phyloP scores from a whole-genome alignment of 2,797 vertebrate genomes.

The Falco novaeseelandiae region DNA sequence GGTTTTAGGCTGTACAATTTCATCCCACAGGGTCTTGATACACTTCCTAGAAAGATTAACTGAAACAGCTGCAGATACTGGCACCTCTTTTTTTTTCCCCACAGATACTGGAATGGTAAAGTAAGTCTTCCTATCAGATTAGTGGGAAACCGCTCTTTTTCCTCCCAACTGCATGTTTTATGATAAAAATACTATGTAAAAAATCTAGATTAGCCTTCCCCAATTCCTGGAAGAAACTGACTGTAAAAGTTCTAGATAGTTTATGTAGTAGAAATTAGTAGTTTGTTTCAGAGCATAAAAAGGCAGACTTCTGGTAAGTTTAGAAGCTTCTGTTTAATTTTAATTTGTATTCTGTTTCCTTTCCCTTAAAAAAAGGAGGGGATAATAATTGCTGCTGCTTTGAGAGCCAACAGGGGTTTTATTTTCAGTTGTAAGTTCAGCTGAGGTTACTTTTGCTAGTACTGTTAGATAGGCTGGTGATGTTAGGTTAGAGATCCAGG shows the following conservation, averaged over 20 bases:
- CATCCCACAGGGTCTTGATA: not conserved
- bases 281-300: not conserved
- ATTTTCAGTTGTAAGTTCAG: not conserved
- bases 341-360: not conserved
- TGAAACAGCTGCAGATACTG: not conserved
- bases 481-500: not conserved
- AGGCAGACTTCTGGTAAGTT: not conserved
- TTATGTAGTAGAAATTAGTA: not conserved
- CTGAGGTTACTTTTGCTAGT: not conserved
- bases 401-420: not conserved
- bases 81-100: accelerated
- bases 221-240: not conserved
- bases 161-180: not conserved
- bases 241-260: not conserved
- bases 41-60: not conserved
- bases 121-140: not conserved
- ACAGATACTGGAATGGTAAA: not conserved
- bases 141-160: not conserved
- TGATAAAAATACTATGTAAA: not conserved
- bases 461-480: not conserved
- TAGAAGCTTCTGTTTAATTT: not conserved
- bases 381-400: not conserved
- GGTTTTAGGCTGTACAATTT: not conserved
- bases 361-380: not conserved
- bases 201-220: not conserved